A percentile compares a stretch with the other conserved stretches of the same genome.
Conservation (phyloP, 1,140 invertebrate genomes). For the Meteorus sp. region DNA sequence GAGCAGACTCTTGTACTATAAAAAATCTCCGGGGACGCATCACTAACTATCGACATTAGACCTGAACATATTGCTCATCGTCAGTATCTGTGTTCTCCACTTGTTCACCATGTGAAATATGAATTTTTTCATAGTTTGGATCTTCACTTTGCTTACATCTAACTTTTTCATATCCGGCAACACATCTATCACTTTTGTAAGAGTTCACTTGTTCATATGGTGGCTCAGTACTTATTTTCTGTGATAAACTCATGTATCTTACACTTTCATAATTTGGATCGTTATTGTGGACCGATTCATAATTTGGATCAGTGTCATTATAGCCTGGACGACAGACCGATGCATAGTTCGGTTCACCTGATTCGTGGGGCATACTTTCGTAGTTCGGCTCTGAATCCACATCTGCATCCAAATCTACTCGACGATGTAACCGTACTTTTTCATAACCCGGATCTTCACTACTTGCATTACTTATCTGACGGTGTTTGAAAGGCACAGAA, state of each 20-base stretch:
- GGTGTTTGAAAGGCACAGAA: constrained; percentile 46
- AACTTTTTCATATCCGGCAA: constrained; percentile 46
- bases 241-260: constrained; percentile 48
- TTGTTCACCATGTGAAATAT: constrained; percentile 11
- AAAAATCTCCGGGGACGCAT: background rate
- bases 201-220: constrained; percentile 55
- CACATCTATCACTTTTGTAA: constrained; percentile 31
- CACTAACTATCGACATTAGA: constrained; percentile 32
- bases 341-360: constrained; percentile 56
- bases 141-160: constrained; percentile 33
- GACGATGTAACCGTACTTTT: constrained; percentile 45
- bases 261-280: constrained; percentile 62
- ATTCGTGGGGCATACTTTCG: constrained; percentile 68
- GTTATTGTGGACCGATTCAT: constrained; percentile 66
- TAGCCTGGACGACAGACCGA: constrained; percentile 65
- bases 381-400: constrained; percentile 65
- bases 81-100: constrained; percentile 42
- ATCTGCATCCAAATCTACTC: constrained; percentile 38
- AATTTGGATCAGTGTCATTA: constrained; percentile 74
- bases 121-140: constrained; percentile 36
- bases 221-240: constrained; percentile 43
- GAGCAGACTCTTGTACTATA: constrained; percentile 4
- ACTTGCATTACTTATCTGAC: constrained; percentile 52
- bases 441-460: constrained; percentile 55
- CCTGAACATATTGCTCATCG: constrained; percentile 52